Conservation (phyloP, 2,888 invertebrate genomes). For the Diaperis boleti region DNA sequence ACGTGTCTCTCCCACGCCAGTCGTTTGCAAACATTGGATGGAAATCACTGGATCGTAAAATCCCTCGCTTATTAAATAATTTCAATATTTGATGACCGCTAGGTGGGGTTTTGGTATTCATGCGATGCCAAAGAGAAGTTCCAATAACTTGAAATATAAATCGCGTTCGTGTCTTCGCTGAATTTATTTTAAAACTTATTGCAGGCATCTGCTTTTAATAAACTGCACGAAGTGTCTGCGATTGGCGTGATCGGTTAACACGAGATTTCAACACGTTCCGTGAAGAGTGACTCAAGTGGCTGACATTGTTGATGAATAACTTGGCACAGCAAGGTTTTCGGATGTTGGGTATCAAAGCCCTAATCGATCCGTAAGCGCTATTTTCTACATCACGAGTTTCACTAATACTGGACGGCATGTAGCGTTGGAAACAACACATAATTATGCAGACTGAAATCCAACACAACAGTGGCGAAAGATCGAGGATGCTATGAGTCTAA, state of each 20-base stretch:
- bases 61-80: slow-evolving; percentile 13
- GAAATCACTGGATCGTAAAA: slow-evolving; percentile 4
- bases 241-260: slow-evolving; percentile 34
- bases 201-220: slow-evolving; percentile 36
- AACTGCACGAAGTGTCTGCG: slow-evolving; percentile 36
- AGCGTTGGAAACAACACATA: too few species aligned
- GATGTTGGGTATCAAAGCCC: neutral
- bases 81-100: slow-evolving; percentile 26
- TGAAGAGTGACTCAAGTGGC: slow-evolving; percentile 13
- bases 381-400: too few species aligned
- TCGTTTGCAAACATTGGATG: slow-evolving; percentile 14
- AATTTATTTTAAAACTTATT: slow-evolving; percentile 37
- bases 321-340: neutral
- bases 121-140: slow-evolving; percentile 12
- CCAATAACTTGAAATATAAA: slow-evolving; percentile 20
- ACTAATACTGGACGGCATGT: too few species aligned
- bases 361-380: too few species aligned
- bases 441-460: too few species aligned
- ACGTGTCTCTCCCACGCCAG: slow-evolving; percentile 11
- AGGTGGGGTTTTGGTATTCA: slow-evolving; percentile 18
- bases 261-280: slow-evolving; percentile 25
- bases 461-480: too few species aligned
- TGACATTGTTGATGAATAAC: slow-evolving; percentile 13
- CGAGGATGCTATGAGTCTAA: too few species aligned
- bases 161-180: slow-evolving; percentile 19